Conservation (phyloP, 2,113 vertebrate genomes). For the Athene cunicularia region DNA sequence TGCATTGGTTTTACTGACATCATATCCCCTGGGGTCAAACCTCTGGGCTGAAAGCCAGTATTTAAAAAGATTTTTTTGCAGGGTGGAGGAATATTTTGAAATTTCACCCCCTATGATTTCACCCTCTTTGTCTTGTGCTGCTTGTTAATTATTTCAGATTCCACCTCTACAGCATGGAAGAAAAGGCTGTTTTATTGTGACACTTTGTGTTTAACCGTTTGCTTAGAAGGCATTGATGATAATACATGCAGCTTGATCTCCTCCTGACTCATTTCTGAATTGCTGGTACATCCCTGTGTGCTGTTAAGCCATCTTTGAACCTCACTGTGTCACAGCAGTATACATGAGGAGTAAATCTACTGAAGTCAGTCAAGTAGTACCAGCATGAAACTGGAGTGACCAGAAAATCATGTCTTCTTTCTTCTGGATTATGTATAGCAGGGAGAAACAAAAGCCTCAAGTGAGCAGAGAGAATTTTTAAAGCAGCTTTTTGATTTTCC, state of each 20-base stretch:
- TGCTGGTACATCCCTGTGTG: background rate
- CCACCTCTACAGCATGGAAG: background rate
- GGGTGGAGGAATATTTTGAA: constrained; percentile 31
- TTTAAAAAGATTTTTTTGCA: background rate
- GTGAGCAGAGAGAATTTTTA: constrained; percentile 44
- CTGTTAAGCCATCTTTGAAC: constrained; percentile 37
- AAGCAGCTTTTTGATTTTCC: constrained; percentile 45
- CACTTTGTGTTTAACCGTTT: background rate
- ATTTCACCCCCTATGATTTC: background rate
- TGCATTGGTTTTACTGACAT: constrained; percentile 11
- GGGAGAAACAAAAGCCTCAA: background rate
- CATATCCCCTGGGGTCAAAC: constrained; percentile 16
- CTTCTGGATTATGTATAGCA: background rate
- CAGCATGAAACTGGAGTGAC: background rate
- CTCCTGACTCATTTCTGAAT: background rate
- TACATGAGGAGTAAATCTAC: background rate
- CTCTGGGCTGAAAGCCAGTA: constrained; percentile 21
- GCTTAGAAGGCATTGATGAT: background rate
- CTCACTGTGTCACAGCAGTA: constrained; percentile 22
- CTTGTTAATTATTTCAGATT: background rate
- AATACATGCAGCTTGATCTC: background rate
- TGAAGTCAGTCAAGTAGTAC: constrained; percentile 18
- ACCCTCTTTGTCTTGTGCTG: background rate
- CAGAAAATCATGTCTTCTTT: constrained; percentile 30
- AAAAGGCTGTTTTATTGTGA: background rate